These are phyloP conservation scores for Heterochromis multidens DNA, from an alignment of 2,113 vertebrate genomes.

Conservation along the genomic window DNA sequence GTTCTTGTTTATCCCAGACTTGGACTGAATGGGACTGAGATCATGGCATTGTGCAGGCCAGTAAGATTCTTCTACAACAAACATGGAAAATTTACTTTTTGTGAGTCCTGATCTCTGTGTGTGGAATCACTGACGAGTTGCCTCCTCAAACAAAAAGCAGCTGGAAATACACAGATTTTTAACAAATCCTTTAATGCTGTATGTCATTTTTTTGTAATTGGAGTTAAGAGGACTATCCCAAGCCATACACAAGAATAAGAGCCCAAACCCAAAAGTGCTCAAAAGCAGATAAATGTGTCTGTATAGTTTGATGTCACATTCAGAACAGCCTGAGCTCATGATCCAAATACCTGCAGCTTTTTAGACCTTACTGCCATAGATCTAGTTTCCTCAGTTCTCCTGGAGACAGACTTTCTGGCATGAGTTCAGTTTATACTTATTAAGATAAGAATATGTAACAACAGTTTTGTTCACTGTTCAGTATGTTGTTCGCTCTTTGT, in stretches of 20 bases:
- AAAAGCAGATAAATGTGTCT: background rate
- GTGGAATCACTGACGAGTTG: background rate
- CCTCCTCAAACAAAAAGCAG: background rate
- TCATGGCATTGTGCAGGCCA: background rate
- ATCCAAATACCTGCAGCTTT: background rate
- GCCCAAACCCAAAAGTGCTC: background rate
- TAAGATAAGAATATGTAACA: background rate
- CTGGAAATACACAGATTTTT: background rate
- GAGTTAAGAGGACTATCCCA: background rate
- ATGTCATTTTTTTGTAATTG: background rate
- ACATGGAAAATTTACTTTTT: background rate
- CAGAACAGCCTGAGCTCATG: background rate
- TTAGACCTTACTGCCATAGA: background rate
- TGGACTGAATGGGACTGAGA: background rate
- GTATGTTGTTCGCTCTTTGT: background rate
- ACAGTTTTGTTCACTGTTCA: background rate
- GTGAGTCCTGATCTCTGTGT: background rate
- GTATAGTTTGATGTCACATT: background rate
- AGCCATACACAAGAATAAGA: background rate
- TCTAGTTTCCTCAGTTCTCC: background rate
- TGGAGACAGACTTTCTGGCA: background rate
- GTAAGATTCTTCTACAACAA: background rate
- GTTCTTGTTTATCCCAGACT: background rate
- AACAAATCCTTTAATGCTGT: background rate
- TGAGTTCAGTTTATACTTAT: background rate